Conservation (phyloP, 2,888 invertebrate genomes). For the Lordiphosa fenestrarum region DNA sequence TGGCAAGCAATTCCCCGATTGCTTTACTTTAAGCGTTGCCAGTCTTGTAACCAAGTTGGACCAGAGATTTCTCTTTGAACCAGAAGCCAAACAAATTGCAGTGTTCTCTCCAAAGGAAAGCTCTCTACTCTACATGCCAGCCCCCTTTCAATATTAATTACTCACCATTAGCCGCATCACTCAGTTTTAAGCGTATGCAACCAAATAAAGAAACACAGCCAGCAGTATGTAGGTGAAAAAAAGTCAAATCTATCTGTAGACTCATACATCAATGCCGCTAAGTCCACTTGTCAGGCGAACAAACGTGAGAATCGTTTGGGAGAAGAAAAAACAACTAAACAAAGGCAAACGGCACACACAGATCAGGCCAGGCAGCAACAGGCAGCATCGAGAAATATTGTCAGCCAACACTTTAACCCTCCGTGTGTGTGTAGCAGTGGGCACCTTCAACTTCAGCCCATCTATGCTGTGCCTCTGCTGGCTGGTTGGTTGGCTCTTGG, state of each 20-base stretch:
- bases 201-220: slow-evolving; percentile 15
- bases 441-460: slow-evolving; percentile 13
- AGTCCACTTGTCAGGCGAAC: slow-evolving; percentile 72
- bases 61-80: too few relatives aligned
- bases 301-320: slow-evolving; percentile 68
- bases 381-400: slow-evolving; percentile 62
- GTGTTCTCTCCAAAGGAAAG: background rate
- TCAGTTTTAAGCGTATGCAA: slow-evolving; percentile 65
- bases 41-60: too few relatives aligned
- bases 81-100: too few relatives aligned
- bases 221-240: slow-evolving; percentile 16
- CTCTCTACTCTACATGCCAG: background rate
- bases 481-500: slow-evolving; percentile 26
- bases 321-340: slow-evolving; percentile 17
- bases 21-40: too few relatives aligned
- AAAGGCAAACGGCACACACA: slow-evolving; percentile 17
- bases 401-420: slow-evolving; percentile 70
- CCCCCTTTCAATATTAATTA: slow-evolving; percentile 57
- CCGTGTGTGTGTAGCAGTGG: slow-evolving; percentile 8
- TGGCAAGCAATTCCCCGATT: too few relatives aligned
- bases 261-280: slow-evolving; percentile 74
- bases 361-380: slow-evolving; percentile 43
- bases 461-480: slow-evolving; percentile 40
- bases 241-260: slow-evolving; percentile 64
- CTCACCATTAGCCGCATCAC: slow-evolving; percentile 67